Percentiles rank a stretch among this genome's conserved stretches.
These are phyloP conservation scores for Halcyon leucocephala DNA, from an alignment of 2,797 vertebrate species.

Conservation along the genomic window DNA sequence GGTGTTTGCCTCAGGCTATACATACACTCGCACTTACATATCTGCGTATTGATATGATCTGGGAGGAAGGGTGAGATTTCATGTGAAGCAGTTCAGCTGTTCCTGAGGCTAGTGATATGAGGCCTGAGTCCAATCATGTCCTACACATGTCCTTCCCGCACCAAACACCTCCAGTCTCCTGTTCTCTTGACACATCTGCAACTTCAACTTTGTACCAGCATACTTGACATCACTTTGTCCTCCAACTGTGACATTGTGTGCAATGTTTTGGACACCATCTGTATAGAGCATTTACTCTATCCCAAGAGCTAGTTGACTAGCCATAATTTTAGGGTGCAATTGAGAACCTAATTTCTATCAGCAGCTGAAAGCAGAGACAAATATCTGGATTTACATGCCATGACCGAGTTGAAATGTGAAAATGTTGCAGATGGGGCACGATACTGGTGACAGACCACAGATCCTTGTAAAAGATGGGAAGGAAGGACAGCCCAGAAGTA, in stretches of 20 bases:
- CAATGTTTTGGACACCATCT: not conserved
- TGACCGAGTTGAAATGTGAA: accelerated
- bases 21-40: accelerated
- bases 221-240: not conserved
- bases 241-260: accelerated
- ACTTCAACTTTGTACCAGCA: not conserved
- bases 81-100: not conserved
- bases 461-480: not conserved
- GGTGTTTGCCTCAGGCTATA: not conserved
- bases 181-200: not conserved
- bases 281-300: not conserved
- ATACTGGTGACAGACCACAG: not conserved
- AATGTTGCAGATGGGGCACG: accelerated
- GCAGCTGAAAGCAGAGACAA: not conserved
- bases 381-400: not conserved
- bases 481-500: not conserved
- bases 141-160: accelerated
- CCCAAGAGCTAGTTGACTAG: not conserved
- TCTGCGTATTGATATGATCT: not conserved
- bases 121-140: accelerated
- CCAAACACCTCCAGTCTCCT: not conserved
- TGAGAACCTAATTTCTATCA: not conserved
- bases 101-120: not conserved
- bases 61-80: not conserved
- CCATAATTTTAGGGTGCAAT: not conserved